These are phyloP conservation scores for Bombylius major DNA, from an alignment of 2,888 invertebrate species.

Conservation along the genomic window DNA sequence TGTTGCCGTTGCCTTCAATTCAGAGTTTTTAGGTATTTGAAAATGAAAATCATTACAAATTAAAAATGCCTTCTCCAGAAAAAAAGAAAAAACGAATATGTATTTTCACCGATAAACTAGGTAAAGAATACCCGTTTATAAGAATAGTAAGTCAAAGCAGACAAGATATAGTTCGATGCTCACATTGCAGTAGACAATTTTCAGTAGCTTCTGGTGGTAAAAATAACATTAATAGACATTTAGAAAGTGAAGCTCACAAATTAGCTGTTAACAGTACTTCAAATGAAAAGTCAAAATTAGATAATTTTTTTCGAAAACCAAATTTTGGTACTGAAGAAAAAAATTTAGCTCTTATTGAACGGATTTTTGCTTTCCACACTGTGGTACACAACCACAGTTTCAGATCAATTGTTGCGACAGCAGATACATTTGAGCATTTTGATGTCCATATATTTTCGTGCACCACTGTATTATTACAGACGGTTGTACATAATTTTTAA, in stretches of 20 bases:
- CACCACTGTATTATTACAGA: too few relatives aligned
- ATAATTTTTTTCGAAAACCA: conserved; percentile 1
- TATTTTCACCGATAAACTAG: background rate
- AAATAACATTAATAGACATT: conserved; percentile 1
- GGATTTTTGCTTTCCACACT: background rate
- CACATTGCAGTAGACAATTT: conserved; percentile 1
- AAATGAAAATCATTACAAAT: too few relatives aligned
- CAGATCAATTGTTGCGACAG: conserved; percentile 7
- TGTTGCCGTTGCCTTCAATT: too few relatives aligned
- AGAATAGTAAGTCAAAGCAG: too few relatives aligned
- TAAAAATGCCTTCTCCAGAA: too few relatives aligned
- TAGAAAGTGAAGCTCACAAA: background rate
- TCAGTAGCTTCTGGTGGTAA: conserved; percentile 1
- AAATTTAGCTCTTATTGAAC: background rate
- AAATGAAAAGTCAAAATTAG: background rate
- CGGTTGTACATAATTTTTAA: too few relatives aligned
- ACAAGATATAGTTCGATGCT: background rate
- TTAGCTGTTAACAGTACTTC: background rate
- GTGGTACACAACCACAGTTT: conserved; percentile 7
- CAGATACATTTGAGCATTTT: too few relatives aligned
- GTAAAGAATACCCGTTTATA: background rate
- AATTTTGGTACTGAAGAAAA: background rate
- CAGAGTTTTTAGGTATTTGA: too few relatives aligned
- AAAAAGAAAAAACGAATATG: background rate
- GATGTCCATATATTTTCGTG: too few relatives aligned